Evolutionary conservation across 2,113 vertebrate genomes (phyloP).

Genomic region (Aphelocoma coerulescens): DNA sequence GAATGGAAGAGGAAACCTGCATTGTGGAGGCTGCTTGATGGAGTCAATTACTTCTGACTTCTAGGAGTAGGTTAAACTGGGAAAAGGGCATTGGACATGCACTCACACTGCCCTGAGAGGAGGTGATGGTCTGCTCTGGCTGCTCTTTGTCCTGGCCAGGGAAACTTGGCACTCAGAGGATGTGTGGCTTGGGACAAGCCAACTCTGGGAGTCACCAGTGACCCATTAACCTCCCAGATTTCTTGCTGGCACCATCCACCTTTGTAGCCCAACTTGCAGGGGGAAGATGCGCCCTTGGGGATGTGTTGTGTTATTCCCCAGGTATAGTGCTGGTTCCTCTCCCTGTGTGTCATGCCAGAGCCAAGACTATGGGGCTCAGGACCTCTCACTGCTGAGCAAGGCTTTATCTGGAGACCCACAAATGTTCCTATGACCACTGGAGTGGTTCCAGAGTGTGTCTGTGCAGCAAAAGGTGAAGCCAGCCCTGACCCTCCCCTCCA

Average conservation of each 20-base stretch:
- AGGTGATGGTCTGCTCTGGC: neutral
- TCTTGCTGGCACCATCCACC: neutral
- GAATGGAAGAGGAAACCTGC: neutral
- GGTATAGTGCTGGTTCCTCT: accelerated
- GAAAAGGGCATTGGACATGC: neutral
- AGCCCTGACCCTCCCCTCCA: neutral
- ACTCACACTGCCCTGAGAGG: neutral
- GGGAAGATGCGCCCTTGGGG: accelerated
- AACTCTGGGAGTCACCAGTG: accelerated
- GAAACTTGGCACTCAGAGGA: neutral
- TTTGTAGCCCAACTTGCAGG: accelerated
- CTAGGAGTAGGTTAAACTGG: neutral
- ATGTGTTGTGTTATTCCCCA: neutral
- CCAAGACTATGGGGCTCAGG: neutral
- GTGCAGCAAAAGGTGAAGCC: neutral
- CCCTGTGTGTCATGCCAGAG: neutral
- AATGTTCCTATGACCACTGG: accelerated
- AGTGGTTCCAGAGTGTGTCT: neutral
- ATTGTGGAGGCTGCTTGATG: neutral
- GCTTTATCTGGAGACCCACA: neutral
- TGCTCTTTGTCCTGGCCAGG: neutral
- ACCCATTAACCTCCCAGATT: neutral
- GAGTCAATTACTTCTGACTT: neutral
- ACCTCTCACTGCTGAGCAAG: neutral
- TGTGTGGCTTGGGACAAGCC: neutral